These are phyloP conservation scores for Zaprionus ornatus DNA, from an alignment of 1,140 invertebrate species.

Conservation along the genomic window DNA sequence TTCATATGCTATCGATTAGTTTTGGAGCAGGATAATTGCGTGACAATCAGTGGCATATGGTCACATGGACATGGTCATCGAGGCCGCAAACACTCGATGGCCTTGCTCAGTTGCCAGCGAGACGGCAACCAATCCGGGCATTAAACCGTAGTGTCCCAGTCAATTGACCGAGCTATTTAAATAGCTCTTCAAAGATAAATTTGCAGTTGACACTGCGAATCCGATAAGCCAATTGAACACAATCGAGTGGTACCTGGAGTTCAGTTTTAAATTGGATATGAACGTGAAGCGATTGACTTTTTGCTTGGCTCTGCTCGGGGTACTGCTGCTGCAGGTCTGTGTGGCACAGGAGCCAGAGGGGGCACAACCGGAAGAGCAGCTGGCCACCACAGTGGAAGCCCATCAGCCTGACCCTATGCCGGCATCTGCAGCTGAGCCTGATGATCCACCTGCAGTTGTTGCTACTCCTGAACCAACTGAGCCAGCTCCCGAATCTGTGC, in stretches of 20 bases:
- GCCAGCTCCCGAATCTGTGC: not conserved
- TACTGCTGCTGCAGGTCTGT: conserved; percentile 5
- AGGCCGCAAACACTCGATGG: conserved; percentile 32
- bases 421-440: no score
- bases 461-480: not conserved
- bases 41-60: conserved; percentile 71
- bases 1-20: conserved; percentile 62
- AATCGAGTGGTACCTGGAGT: not conserved
- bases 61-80: conserved; percentile 11
- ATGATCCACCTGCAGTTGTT: no score
- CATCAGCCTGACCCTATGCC: not conserved
- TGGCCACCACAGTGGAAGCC: not conserved
- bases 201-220: not conserved
- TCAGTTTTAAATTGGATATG: conserved; percentile 1
- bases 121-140: conserved; percentile 23
- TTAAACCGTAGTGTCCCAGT: not conserved
- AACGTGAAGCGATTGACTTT: not conserved
- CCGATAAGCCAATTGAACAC: not conserved
- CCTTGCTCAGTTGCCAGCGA: conserved; percentile 50
- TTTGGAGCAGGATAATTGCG: conserved; percentile 72
- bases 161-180: conserved; percentile 40
- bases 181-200: conserved; percentile 30
- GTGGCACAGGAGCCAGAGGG: not conserved
- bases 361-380: not conserved
- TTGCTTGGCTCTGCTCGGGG: not conserved